Percentiles rank a stretch among this genome's conserved stretches.
Evolutionary conservation across 2,113 vertebrate species (phyloP).

Genomic region (Macrotis lagotis): DNA sequence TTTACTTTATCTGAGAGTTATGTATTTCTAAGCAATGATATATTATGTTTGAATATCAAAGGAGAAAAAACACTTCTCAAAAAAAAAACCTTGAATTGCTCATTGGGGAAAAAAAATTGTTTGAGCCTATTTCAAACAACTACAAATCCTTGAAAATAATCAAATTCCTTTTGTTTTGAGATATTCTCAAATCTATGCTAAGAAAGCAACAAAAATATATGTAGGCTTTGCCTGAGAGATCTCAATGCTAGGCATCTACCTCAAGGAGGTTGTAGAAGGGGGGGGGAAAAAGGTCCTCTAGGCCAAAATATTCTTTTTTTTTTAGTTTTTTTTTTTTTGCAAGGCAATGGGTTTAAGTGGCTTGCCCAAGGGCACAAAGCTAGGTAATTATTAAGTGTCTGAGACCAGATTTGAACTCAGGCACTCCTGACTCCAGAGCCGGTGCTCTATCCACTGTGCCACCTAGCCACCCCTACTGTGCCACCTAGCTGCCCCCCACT

Average conservation of each 20-base stretch:
- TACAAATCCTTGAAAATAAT: not conserved
- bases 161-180: not conserved
- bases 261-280: not conserved
- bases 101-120: not conserved
- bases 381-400: no score
- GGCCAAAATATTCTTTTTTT: not conserved
- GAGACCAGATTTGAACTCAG: no score
- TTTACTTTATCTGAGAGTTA: not conserved
- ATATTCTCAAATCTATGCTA: not conserved
- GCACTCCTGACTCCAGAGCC: no score
- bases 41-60: not conserved
- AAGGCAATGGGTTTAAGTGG: no score
- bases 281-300: not conserved
- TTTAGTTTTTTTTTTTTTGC: no score
- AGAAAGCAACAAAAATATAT: not conserved
- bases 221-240: not conserved
- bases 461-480: no score
- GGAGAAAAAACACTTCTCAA: not conserved
- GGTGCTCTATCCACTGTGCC: no score
- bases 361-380: no score
- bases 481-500: no score
- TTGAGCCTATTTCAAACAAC: not conserved
- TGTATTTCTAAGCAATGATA: not conserved
- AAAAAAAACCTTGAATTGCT: not conserved
- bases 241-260: not conserved